A percentile compares a stretch with the other conserved stretches of the same genome.
These are phyloP conservation scores for Poecilia picta DNA, from an alignment of 2,797 vertebrate species.

Conservation along the genomic window DNA sequence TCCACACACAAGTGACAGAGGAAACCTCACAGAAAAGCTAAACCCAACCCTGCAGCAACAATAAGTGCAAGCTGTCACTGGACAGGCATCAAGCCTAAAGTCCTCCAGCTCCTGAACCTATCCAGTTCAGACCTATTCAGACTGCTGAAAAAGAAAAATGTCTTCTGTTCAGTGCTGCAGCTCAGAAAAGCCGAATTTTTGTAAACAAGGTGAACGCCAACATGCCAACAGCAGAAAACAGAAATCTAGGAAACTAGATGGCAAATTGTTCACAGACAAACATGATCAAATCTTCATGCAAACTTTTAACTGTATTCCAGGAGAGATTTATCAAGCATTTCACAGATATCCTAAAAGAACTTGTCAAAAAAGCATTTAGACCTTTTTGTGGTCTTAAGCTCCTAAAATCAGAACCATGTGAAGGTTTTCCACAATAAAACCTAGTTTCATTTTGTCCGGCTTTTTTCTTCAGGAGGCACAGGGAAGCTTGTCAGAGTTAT, in stretches of 20 bases:
- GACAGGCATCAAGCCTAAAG: not conserved
- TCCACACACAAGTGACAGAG: not conserved
- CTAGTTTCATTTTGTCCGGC: not conserved
- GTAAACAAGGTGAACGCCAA: conserved; percentile 32
- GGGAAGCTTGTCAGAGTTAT: not conserved
- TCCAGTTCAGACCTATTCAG: too few species aligned
- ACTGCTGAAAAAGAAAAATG: conserved; percentile 20
- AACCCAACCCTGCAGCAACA: conserved; percentile 13
- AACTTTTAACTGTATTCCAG: not conserved
- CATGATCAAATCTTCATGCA: not conserved
- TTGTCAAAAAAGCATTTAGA: not conserved
- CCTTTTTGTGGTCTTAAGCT: not conserved
- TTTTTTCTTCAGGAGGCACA: not conserved
- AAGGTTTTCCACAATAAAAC: not conserved
- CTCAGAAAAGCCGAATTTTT: conserved; percentile 21
- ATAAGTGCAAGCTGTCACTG: conserved; percentile 38
- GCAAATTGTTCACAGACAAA: not conserved
- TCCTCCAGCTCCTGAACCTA: conserved; percentile 29
- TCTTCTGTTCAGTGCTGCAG: conserved; percentile 8
- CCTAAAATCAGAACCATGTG: not conserved
- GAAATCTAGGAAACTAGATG: not conserved
- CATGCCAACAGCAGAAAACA: conserved; percentile 12
- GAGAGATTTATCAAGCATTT: not conserved
- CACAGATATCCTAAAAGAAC: not conserved
- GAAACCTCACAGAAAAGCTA: conserved; percentile 18